phyloP scores from a whole-genome alignment of 2,797 vertebrate species.

The Huso huso region DNA sequence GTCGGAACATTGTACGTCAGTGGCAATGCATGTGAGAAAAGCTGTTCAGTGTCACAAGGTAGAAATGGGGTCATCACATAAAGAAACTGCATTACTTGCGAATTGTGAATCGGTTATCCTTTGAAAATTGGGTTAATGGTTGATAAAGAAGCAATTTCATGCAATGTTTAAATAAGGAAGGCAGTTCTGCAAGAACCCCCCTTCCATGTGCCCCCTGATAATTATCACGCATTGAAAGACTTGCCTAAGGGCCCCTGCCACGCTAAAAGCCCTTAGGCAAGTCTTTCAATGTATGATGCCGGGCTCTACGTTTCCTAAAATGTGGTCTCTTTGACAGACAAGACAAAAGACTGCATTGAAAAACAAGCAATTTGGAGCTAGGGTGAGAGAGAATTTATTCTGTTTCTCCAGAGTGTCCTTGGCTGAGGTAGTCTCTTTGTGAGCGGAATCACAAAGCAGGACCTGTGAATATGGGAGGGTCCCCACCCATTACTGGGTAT shows the following conservation, averaged over 20 bases:
- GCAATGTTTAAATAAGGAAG: no score
- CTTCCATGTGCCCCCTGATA: no score
- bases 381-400: background rate
- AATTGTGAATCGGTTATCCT: no score
- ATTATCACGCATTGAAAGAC: background rate
- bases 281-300: background rate
- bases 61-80: no score
- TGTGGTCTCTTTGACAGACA: background rate
- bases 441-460: constrained; percentile 2
- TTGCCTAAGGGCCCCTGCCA: background rate
- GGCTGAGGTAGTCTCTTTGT: background rate
- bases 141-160: no score
- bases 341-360: background rate
- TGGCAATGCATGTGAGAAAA: no score
- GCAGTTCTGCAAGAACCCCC: no score
- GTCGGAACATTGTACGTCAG: no score
- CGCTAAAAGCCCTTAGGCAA: no score
- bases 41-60: no score
- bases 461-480: background rate
- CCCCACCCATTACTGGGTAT: background rate
- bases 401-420: background rate
- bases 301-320: background rate
- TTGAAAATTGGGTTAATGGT: no score
- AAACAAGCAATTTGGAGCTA: background rate
- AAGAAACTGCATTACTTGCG: no score